Evolutionary conservation across 1,140 invertebrate species (phyloP), one percentile per base, ranked within the genome.

Genomic region (Micrasema minimum): DNA sequence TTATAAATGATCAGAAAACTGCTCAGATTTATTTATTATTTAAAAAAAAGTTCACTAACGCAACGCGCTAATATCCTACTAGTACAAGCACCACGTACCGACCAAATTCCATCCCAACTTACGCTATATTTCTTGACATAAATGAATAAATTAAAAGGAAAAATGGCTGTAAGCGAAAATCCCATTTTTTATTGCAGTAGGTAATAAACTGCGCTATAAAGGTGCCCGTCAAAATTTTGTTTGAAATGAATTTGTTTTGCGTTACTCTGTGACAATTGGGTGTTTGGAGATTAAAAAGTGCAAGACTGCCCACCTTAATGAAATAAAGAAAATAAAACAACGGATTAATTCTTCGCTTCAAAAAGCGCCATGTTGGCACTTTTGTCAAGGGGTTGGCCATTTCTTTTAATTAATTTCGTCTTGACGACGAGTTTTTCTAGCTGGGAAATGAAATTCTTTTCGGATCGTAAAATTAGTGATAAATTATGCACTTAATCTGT

Each of bases 391-490:
- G 61, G 59, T 26, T 51, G 43, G 26, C 35, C 37, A 43, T 74
- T 74, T 41, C 68, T 74, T 74, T 74, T 74, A 74, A 74, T 74
- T 74, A 74, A 70, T 74, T 74, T 74, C 67, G 51, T 53, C 53
- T 66, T 18, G 12, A 37, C 50, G 16, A 67, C 45, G 46, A 65
- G 20, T 71, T 71, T 66, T 71, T 71, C 46, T 41, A 31, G 57
- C 26, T 51, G 38, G 12, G 18, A 45, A 71, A 55, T 31, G 43
- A 73, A 73, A 66, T 73, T 66, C 62, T 73, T 69, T 43, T 64
- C 66, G 61, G 64, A 18, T 70, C 68, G 64, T 74, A 71, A 74
- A 70, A 62, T 66, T 70, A 26, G 53, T 62, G 43, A 57, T 74
- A 71, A 74, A 70, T 74, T 71, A 70, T 65, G 53, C 53, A 45